Evolutionary conservation across 2,797 vertebrate species (phyloP), one percentile per base, ranked within the genome.

Genomic region (Macrochelys suwanniensis): DNA sequence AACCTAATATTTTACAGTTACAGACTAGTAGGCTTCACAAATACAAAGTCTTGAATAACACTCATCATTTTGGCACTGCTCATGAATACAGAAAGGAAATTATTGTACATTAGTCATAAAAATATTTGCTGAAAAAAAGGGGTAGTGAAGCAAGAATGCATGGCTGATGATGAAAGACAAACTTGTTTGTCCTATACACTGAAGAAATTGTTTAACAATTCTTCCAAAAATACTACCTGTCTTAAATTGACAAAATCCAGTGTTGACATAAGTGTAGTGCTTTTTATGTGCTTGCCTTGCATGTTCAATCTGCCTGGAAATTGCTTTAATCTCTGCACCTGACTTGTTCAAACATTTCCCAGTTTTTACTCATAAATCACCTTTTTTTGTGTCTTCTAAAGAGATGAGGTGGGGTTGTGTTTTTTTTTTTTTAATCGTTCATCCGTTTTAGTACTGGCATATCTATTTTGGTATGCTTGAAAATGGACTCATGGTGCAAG

Each of bases 41-140:
- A 1, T 16, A 1, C 0, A 0, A 56, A 56, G 42, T 6, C 1
- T 4, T n/a, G 49, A 61, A 23, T n/a, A 49, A 4, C 7, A 65
- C 76, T 81, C 19, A 25, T 37, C 80, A 23, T 57, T 11, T 82
- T 61, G 13, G 45, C 80, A 28, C 10, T 87, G 1, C 42, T 76
- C 11, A 61, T 9, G 23, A 88, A 26, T 59, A 28, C 3, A 10
- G 23, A 87, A 81, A 80, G 65, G n/a, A 88, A 45, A 31, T 56
- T 15, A 16, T 47, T 33, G 56, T 89, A 33, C 26, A 71, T 37
- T 84, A 84, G 61, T 9, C n/a, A 47, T 42, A 50, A 65, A 50
- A 65, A 33, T 19, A 16, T 17, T 89, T 89, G 7, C 1, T 61
- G 51, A 59, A 53, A 85, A 57, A 26, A 42, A 78, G 71, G 11